These are phyloP conservation scores for Pseudochirops cupreus DNA, from an alignment of 2,797 vertebrate genomes.

Conservation along the genomic window DNA sequence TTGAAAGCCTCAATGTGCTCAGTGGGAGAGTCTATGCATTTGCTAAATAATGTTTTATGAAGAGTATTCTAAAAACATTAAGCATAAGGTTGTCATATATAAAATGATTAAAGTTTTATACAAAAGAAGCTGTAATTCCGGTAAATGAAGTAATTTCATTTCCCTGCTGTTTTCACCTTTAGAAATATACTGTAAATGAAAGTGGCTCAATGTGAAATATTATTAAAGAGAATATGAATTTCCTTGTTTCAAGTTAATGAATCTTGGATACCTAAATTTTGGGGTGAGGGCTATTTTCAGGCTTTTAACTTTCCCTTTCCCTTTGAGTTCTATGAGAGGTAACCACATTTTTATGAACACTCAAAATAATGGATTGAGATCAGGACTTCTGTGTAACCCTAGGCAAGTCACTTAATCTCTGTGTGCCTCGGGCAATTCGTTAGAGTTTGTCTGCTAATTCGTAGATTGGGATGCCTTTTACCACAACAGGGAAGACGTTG, in stretches of 20 bases:
- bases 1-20: slow-evolving; percentile 84
- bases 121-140: slow-evolving; percentile 86
- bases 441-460: background rate
- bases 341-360: slow-evolving; percentile 43
- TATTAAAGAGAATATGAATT: slow-evolving; percentile 84
- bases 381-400: background rate
- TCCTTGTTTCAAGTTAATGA: slow-evolving; percentile 85
- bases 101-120: slow-evolving; percentile 88
- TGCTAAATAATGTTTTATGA: slow-evolving; percentile 87
- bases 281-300: slow-evolving; percentile 46
- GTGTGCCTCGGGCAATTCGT: background rate
- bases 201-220: slow-evolving; percentile 82
- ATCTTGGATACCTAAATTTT: slow-evolving; percentile 73
- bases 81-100: slow-evolving; percentile 89
- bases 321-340: slow-evolving; percentile 9
- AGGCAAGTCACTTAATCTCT: background rate
- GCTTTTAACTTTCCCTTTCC: slow-evolving; percentile 24
- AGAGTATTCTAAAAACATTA: slow-evolving; percentile 86
- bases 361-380: background rate
- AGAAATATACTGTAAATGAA: slow-evolving; percentile 86
- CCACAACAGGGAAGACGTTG: background rate
- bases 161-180: slow-evolving; percentile 87
- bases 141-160: slow-evolving; percentile 87
- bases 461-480: background rate
- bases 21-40: slow-evolving; percentile 85